Base-by-base conservation (phyloP, 92 coral and sea anemone species). In the Phymanthus crucifer region DNA sequence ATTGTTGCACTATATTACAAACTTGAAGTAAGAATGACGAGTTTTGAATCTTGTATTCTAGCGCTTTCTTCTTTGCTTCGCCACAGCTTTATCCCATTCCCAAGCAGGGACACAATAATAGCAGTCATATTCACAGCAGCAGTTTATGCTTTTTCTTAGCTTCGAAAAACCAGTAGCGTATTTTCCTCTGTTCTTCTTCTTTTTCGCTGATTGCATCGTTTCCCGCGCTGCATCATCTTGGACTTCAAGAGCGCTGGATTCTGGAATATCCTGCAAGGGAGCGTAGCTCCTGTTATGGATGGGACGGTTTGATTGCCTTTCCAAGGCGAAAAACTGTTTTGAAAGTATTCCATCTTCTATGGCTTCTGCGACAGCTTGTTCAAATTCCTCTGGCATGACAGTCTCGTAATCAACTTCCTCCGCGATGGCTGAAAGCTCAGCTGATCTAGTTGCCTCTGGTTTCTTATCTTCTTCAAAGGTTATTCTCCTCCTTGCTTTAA, bases 121-220 rank as follows among this genome's bases (percentile, higher is more conserved):
- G 32, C 83, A 79, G 13, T 6, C 11, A 19, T 24, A 56, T 29
- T 79, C 83, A 70, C 83, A 79, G 32, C 83, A 79, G 35, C 83
- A 79, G 68, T 79, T 79, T 13, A 79, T 66, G 40, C 76, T 79
- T 54, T 79, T 79, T 70, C 83, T 68, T 5, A 48, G 17, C 10
- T 79, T 79, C 17, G 52, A 26, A 48, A 54, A 54, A 54, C 64
- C 64, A 54, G 64, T 69, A 33, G 66, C 83, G 26, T 33, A 32
- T 21, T 66, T 79, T 7, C 76, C 76, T 54, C 40, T 68, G 67
- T 69, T 45, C 33, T 32, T 46, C 37, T 46, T 79, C 73, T 69
- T 79, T 75, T 52, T 79, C 14, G 43, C 67, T 35, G 69, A 21
- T 32, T 32, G 38, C n/a, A 10, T 16, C 16, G 19, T 18, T 74